Evolutionary conservation across 2,888 invertebrate genomes (phyloP).

Genomic region (Anoplius nigerrimus): DNA sequence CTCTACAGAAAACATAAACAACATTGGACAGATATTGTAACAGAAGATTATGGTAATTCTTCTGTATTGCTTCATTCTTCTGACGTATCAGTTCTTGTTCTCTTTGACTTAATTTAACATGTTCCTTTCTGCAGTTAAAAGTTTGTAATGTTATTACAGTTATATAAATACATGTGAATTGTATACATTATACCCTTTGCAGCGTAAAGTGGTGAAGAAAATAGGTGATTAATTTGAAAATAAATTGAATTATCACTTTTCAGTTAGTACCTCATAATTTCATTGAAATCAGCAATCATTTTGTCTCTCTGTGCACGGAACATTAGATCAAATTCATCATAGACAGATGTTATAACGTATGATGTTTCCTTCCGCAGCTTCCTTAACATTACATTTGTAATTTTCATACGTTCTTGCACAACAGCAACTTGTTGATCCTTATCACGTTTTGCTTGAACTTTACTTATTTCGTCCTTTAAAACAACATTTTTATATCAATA

Average conservation of each 20-base stretch:
- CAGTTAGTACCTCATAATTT: conserved; percentile 58
- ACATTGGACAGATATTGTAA: conserved; percentile 54
- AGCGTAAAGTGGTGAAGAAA: too few relatives aligned
- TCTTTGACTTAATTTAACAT: conserved; percentile 42
- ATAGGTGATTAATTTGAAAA: too few relatives aligned
- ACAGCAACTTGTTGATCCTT: conserved; percentile 54
- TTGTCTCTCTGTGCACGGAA: conserved; percentile 50
- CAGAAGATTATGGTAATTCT: conserved; percentile 52
- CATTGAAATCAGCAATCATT: conserved; percentile 65
- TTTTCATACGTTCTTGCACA: conserved; percentile 52
- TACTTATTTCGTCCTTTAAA: conserved; percentile 45
- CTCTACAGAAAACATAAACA: conserved; percentile 54
- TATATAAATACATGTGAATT: too few relatives aligned
- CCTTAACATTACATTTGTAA: conserved; percentile 55
- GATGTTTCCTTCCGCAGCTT: conserved; percentile 59
- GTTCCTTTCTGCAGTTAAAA: conserved; percentile 47
- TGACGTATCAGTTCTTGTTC: conserved; percentile 44
- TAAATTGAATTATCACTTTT: conserved; percentile 6
- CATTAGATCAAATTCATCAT: conserved; percentile 54
- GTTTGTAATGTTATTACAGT: background rate
- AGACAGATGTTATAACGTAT: conserved; percentile 49
- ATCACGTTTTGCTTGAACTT: conserved; percentile 37
- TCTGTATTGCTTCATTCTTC: conserved; percentile 43
- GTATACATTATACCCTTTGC: too few relatives aligned
- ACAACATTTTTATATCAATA: background rate